These are phyloP conservation scores for Poecilia gillii DNA, from an alignment of 2,797 vertebrate genomes.

Conservation along the genomic window DNA sequence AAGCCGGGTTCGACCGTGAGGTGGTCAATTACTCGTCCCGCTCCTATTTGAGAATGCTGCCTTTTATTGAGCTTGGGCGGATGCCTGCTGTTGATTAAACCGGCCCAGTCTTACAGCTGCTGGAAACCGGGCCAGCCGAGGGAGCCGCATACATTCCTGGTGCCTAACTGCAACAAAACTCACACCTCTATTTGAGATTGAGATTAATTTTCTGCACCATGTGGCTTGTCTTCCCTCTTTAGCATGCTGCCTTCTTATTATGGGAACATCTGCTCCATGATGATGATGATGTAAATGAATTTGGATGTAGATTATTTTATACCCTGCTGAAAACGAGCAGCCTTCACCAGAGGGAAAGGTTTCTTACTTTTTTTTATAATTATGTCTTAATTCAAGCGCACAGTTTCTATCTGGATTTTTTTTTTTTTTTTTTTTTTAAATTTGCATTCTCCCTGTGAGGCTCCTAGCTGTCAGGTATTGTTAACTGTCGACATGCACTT, in stretches of 20 bases:
- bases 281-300: conserved; percentile 82
- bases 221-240: conserved; percentile 78
- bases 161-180: conserved; percentile 68
- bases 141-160: conserved; percentile 65
- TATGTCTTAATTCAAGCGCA: conserved; percentile 66
- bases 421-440: conserved; percentile 44
- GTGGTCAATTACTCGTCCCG: conserved; percentile 74
- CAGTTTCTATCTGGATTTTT: conserved; percentile 57
- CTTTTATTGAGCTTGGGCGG: conserved; percentile 79
- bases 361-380: conserved; percentile 61
- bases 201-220: conserved; percentile 80
- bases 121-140: conserved; percentile 60
- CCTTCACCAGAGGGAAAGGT: conserved; percentile 51
- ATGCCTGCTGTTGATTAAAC: conserved; percentile 82
- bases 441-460: conserved; percentile 62
- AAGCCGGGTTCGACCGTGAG: conserved; percentile 66
- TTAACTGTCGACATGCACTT: conserved; percentile 71
- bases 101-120: conserved; percentile 70
- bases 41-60: conserved; percentile 76
- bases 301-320: conserved; percentile 73
- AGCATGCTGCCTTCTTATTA: conserved; percentile 71
- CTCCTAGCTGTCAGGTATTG: conserved; percentile 70
- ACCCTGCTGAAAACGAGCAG: conserved; percentile 66
- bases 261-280: conserved; percentile 75
- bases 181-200: conserved; percentile 75